Percentiles rank a stretch among this genome's conserved stretches.
Conservation (phyloP, 2,113 vertebrate genomes). For the Nothobranchius kuhntae region DNA sequence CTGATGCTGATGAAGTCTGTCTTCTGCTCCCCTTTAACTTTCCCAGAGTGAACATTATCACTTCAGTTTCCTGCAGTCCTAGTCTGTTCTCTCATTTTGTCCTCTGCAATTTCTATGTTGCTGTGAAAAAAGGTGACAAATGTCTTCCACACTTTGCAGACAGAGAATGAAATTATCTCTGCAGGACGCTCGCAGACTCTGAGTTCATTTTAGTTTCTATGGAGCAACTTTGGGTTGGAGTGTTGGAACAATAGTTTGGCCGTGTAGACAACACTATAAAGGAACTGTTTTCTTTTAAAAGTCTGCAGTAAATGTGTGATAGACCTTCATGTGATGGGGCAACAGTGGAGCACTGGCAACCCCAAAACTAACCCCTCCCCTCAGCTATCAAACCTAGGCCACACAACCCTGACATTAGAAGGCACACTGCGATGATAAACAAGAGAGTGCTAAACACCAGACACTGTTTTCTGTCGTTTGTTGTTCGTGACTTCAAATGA, state of each 20-base stretch:
- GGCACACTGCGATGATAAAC: no score
- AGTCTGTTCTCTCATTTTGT: conserved; percentile 27
- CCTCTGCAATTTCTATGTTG: conserved; percentile 23
- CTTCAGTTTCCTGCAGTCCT: conserved; percentile 31
- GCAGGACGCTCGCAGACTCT: conserved; percentile 7
- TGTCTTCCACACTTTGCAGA: conserved; percentile 25
- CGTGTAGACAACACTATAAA: no score
- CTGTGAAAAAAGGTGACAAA: conserved; percentile 43
- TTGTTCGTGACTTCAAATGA: no score
- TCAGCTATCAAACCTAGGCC: no score
- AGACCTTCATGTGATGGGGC: no score
- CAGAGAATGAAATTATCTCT: conserved; percentile 14
- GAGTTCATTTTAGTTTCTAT: conserved; percentile 20
- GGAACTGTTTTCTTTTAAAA: no score
- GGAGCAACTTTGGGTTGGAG: not conserved
- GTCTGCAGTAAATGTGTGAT: no score
- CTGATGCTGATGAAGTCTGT: conserved; percentile 19
- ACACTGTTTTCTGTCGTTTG: no score
- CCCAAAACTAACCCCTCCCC: no score
- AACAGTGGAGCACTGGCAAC: no score
- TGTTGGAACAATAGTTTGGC: not conserved
- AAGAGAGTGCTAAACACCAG: no score
- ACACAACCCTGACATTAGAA: no score
- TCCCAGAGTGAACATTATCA: conserved; percentile 25
- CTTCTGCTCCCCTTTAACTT: not conserved